Percentiles rank a stretch among this genome's conserved stretches.
These are phyloP conservation scores for Montipora efflorescens DNA, from an alignment of 64 coral and sea anemone species.

Conservation along the genomic window DNA sequence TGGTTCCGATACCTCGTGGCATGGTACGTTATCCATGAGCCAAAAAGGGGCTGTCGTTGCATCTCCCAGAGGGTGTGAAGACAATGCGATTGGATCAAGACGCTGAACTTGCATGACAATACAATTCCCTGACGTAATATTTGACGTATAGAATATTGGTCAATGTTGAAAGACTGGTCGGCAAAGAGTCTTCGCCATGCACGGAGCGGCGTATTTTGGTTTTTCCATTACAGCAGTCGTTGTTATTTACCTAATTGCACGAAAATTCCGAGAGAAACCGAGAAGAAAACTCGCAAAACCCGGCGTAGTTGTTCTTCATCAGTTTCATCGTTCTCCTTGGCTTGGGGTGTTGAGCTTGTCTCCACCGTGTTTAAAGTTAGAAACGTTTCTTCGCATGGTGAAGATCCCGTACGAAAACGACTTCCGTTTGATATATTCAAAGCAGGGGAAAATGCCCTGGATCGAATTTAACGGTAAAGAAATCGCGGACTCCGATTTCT, in stretches of 20 bases:
- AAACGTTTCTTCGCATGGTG: conserved; percentile 70
- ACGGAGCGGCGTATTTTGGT: background rate
- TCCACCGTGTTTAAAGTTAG: conserved; percentile 70
- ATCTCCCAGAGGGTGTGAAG: too few species aligned
- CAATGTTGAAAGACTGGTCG: background rate
- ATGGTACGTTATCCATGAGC: too few species aligned
- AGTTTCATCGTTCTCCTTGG: background rate
- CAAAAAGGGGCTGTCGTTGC: too few species aligned
- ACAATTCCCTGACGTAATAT: too few species aligned
- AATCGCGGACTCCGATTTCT: conserved; percentile 70
- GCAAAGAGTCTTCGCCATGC: background rate
- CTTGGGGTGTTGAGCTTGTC: background rate
- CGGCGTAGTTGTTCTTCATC: background rate
- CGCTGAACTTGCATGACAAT: too few species aligned
- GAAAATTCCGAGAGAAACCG: background rate
- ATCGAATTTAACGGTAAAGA: conserved; percentile 19
- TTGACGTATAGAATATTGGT: too few species aligned
- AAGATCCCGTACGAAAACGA: conserved; percentile 60
- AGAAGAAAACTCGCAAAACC: background rate
- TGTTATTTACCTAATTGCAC: background rate
- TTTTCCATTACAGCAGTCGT: background rate
- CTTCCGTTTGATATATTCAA: conserved; percentile 8
- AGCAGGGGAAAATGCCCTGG: conserved; percentile 38
- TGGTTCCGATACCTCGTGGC: too few species aligned
- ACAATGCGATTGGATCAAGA: too few species aligned